Evolutionary conservation across 1,140 invertebrate genomes (phyloP).

Genomic region (Lamellibrachia luymesi): DNA sequence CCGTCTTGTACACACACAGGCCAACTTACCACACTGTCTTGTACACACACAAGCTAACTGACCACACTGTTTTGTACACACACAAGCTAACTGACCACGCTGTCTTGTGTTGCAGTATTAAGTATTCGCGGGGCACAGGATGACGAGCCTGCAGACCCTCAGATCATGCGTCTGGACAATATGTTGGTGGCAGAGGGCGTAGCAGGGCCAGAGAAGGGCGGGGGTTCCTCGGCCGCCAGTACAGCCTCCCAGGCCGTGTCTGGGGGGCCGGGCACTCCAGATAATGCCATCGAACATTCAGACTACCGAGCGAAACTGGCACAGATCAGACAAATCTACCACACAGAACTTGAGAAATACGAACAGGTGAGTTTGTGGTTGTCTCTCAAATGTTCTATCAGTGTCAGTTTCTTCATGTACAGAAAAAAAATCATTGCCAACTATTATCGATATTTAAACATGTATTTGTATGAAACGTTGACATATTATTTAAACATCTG

Average conservation of each 20-base stretch:
- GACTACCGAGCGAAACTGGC: constrained; percentile 98
- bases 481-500: no score
- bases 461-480: no score
- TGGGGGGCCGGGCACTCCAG: constrained; percentile 71
- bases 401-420: no score
- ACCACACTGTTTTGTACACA: no score
- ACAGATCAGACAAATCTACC: constrained; percentile 99
- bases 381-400: no score
- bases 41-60: no score
- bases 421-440: no score
- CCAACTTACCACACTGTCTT: no score
- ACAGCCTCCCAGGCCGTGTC: constrained; percentile 80
- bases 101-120: constrained; percentile 70
- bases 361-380: constrained; percentile 70
- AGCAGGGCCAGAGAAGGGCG: constrained; percentile 94
- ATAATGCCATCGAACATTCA: constrained; percentile 92
- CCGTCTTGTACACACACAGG: no score
- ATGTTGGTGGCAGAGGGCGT: constrained; percentile 99
- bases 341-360: constrained; percentile 98
- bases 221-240: constrained; percentile 85
- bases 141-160: constrained; percentile 97
- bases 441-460: no score
- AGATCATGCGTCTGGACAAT: constrained; percentile 97
- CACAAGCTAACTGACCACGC: neutral
- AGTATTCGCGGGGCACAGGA: constrained; percentile 95